Evolutionary conservation across 2,797 vertebrate genomes (phyloP), one percentile per base, ranked within the genome.

Genomic region (Schizothorax lantsangensis): DNA sequence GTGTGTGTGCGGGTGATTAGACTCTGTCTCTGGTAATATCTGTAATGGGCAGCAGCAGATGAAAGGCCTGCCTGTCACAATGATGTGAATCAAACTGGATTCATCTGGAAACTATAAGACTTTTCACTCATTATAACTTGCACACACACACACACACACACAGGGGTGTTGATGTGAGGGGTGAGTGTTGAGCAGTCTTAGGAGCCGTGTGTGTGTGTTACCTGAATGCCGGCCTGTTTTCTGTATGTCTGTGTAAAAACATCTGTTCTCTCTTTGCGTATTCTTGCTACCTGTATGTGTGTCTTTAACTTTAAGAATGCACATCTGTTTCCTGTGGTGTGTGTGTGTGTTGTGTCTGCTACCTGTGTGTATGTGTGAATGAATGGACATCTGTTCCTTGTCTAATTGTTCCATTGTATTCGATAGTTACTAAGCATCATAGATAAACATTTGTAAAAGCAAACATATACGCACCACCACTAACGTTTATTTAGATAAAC

Each of bases 81-180:
- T 94, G 92, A 95, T 95, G 94, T 92, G 92, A 94, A 95, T 95
- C 94, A 95, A 95, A 95, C 93, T 90, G 84, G 91, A 89, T 90
- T 93, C 95, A 96, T 95, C 95, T 96, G 95, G 95, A 96, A 95
- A 87, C 94, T 91, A 95, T 96, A 95, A 95, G 94, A 94, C 94
- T 95, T 95, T 94, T 95, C 91, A 94, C 93, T 95, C 94, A 94
- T 95, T 96, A 95, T 95, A 95, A 95, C 93, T 94, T 92, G 30
- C 49, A 73, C 79, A 87, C 93, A 93, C 93, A 93, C 93, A 92
- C 71, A 38, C 30, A 69, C 83, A 81, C 81, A 79, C 49, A 73
- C 23, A 68, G 14, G 38, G 85, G 59, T 86, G 75, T 87, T 74
- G 72, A 72, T 78, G 49, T 79, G 71, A 80, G 23, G 49, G 45